Evolutionary conservation across 2,888 invertebrate genomes (phyloP).

Genomic region (Glyphotaelius pellucidus): DNA sequence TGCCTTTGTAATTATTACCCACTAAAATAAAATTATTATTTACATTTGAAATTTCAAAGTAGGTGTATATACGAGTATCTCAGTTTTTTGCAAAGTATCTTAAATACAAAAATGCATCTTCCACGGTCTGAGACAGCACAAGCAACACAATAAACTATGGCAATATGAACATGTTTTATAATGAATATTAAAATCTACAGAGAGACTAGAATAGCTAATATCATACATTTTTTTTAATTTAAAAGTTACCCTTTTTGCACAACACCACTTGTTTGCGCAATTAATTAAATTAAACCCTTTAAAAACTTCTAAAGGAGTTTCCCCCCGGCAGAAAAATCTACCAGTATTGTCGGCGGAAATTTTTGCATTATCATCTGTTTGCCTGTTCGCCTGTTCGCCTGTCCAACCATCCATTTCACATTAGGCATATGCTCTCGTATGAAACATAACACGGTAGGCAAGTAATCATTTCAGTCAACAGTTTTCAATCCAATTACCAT

Average conservation of each 20-base stretch:
- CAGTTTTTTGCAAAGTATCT: too few relatives aligned
- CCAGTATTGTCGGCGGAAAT: neutral
- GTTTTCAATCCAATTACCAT: conserved; percentile 55
- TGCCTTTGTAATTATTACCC: too few relatives aligned
- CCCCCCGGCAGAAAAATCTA: neutral
- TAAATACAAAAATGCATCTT: too few relatives aligned
- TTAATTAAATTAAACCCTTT: neutral
- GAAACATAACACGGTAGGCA: neutral
- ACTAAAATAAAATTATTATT: too few relatives aligned
- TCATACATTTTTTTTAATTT: neutral
- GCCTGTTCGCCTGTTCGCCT: neutral
- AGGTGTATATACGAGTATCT: too few relatives aligned
- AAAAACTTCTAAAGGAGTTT: neutral
- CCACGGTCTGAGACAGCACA: too few relatives aligned
- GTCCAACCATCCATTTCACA: conserved; percentile 12
- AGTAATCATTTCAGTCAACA: conserved; percentile 48
- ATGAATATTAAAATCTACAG: neutral
- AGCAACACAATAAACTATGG: too few relatives aligned
- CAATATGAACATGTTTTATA: too few relatives aligned
- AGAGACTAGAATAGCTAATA: neutral
- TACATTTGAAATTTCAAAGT: too few relatives aligned
- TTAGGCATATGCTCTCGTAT: neutral
- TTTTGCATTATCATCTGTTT: conserved; percentile 31
- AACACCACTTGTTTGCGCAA: neutral
- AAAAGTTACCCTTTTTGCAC: neutral